Evolutionary conservation across 2,888 invertebrate genomes (phyloP), one percentile per base, ranked within the genome.

Genomic region (Noctuana brunneofusca): DNA sequence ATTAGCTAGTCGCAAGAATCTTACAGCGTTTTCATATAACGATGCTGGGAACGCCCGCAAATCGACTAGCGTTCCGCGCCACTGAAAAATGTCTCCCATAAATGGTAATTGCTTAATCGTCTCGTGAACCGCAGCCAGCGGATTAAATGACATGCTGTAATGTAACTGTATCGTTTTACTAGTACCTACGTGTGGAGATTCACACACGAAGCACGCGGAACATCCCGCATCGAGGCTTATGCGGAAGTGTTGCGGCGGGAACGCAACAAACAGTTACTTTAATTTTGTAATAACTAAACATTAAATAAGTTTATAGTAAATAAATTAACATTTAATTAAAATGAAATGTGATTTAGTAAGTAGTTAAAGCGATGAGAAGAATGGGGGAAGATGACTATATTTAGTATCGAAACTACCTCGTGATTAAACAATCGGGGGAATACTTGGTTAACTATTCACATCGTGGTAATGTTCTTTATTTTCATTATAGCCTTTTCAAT

Each of bases 21-120:
- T 32, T 32, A 32, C 32, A 32, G 12, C 12, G 12, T 32, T 32
- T 32, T 52, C 52, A 16, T 20, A 43, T 46, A 16, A 32, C 32
- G 43, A 2, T 14, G 30, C 52, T 46, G 53, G 54, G 54, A 54
- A 24, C 46, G 60, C 50, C 55, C 52, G 59, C 57, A 54, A 20
- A 43, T 50, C 58, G 32, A 30, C 43, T n/a, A 18, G 60, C 60
- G 60, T 68, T 66, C 66, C 66, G 63, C 64, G 58, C 58, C 46
- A 18, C 22, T 63, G 54, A 63, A 56, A 49, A 64, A 65, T 65
- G 43, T 24, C 62, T 52, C 22, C 52, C 63, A 52, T 56, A 55
- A 58, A 60, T 60, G 35, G 53, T 67, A 65, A 66, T 62, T 58
- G 64, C 58, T 64, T 62, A 64, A 64, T 66, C 60, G 46, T 35